Base-by-base conservation (phyloP, 1,140 invertebrate species). In the Bicyclus anynana region DNA sequence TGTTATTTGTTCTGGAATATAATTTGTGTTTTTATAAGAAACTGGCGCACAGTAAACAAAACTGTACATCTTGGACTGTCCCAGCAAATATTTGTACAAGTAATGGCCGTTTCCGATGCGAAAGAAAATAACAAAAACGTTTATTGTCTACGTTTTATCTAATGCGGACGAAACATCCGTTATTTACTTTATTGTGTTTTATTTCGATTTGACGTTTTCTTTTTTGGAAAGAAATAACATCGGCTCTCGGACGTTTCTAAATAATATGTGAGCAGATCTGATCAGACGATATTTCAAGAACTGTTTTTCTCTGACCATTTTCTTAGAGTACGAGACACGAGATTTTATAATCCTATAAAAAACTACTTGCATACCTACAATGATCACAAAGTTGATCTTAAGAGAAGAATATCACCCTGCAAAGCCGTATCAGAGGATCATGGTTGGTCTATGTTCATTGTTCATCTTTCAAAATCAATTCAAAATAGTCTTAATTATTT, bases 91-190 rank as follows among this genome's bases (percentile, higher is more conserved):
- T 74, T 71, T 68, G 57, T 23, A 14, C 53, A 63, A 63, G 65
- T 71, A 74, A 74, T 71, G 72, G 68, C 53, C 51, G 68, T 48
- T 51, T 55, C 61, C 55, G 55, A 63, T 51, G 55, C 29, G 29
- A 54, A 47, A 46, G 50, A 58, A 57, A 63, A 63, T 48, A 58
- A 29, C 16, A 16, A 47, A 54, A 53, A 60, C 52, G 20, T 27
- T 27, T 61, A 46, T 55, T 55, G 47, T 61, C 58, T 50, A 53
- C 35, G 16, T 27, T 50, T 42, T 50, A 49, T 57, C 33, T 42
- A 42, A 50, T 44, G 35, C 17, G 18, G 14, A 52, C 26, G 46
- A 50, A 44, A 60, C 46, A 60, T 40, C 20, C 13, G 9, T 33
- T 47, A 21, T 35, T 59, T 47, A 5, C 23, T 20, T 59, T 48